Conservation (phyloP, 2,888 invertebrate genomes). For the Galeopsomyia nigrocyanea region DNA sequence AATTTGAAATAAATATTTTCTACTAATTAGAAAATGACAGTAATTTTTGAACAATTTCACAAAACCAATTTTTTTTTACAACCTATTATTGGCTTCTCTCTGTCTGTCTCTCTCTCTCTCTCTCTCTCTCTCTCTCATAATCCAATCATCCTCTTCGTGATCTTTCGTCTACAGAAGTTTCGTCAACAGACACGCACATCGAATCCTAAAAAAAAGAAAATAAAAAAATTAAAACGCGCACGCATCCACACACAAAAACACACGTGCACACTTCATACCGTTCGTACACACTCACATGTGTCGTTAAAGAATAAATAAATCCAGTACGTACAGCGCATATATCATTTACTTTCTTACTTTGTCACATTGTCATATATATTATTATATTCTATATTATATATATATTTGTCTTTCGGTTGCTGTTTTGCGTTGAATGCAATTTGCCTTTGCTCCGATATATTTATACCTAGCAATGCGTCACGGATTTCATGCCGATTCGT, state of each 20-base stretch:
- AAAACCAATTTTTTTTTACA: too few relatives aligned
- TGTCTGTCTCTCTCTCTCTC: too few relatives aligned
- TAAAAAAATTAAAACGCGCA: constrained; percentile 11
- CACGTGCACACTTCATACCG: constrained; percentile 15
- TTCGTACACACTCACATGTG: constrained; percentile 33
- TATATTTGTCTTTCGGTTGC: constrained; percentile 51
- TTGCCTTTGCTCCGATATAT: constrained; percentile 48
- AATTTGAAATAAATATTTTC: not conserved
- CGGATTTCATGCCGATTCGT: constrained; percentile 24
- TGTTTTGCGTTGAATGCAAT: constrained; percentile 52
- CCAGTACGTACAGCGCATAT: constrained; percentile 48
- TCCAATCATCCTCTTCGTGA: too few relatives aligned
- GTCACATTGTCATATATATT: constrained; percentile 46
- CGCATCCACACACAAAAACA: constrained; percentile 24
- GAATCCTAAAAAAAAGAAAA: constrained; percentile 4
- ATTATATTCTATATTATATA: constrained; percentile 45
- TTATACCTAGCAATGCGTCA: constrained; percentile 32
- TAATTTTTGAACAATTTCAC: too few relatives aligned
- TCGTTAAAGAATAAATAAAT: constrained; percentile 30
- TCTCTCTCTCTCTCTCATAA: too few relatives aligned
- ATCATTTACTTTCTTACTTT: constrained; percentile 48
- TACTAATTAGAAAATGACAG: not conserved
- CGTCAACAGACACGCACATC: constrained; percentile 12
- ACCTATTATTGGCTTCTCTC: too few relatives aligned
- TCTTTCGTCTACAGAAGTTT: constrained; percentile 55